phyloP scores from a whole-genome alignment of 1,140 invertebrate genomes.

The Neodiprion fabricii region DNA sequence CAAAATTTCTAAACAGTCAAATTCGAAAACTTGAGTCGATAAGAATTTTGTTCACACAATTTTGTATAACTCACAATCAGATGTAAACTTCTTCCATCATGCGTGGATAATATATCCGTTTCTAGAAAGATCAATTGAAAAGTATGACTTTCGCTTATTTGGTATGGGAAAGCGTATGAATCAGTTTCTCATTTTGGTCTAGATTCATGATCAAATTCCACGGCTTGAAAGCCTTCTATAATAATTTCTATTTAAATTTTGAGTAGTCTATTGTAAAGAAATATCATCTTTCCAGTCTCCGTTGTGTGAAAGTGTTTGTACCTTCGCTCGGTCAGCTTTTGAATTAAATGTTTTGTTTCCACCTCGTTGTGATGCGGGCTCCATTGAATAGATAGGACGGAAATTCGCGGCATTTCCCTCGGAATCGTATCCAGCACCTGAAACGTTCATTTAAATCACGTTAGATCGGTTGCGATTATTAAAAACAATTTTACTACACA shows the following conservation, averaged over 20 bases:
- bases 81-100: too few relatives aligned
- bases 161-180: constrained; percentile 1
- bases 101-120: neutral
- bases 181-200: neutral
- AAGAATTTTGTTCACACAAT: neutral
- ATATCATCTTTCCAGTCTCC: constrained; percentile 51
- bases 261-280: constrained; percentile 48
- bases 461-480: too few relatives aligned
- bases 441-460: constrained; percentile 10
- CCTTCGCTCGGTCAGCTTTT: constrained; percentile 47
- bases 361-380: constrained; percentile 48
- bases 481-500: too few relatives aligned
- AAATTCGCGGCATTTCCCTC: constrained; percentile 57
- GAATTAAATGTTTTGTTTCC: constrained; percentile 50
- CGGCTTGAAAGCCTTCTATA: neutral
- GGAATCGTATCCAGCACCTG: constrained; percentile 59
- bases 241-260: constrained; percentile 40
- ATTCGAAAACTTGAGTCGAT: neutral
- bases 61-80: neutral
- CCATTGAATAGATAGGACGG: constrained; percentile 55
- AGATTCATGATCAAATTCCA: neutral
- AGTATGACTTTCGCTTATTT: neutral
- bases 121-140: neutral
- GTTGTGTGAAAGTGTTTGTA: constrained; percentile 47
- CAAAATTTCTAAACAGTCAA: neutral